phyloP scores from a whole-genome alignment of 2,113 vertebrate species.

The Pelecanoides urinatrix region DNA sequence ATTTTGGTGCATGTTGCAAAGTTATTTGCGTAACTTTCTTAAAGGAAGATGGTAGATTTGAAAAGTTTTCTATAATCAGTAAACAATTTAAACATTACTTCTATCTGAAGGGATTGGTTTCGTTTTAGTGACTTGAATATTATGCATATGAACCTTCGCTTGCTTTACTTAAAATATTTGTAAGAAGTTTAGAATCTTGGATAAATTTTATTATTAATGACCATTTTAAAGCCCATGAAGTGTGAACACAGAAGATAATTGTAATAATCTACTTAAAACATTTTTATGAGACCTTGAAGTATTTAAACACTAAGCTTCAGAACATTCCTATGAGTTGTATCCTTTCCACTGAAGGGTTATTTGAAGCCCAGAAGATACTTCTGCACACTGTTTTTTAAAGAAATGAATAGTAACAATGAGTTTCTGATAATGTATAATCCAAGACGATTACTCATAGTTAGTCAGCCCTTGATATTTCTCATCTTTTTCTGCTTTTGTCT shows the following conservation, averaged over 20 bases:
- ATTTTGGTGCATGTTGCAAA: neutral
- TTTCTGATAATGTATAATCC: neutral
- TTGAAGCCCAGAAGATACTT: neutral
- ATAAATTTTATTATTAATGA: neutral
- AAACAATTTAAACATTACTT: neutral
- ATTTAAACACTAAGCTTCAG: neutral
- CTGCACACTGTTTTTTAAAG: neutral
- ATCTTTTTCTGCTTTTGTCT: neutral
- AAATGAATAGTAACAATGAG: neutral
- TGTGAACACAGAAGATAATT: neutral
- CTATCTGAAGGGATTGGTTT: neutral
- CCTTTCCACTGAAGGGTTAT: neutral
- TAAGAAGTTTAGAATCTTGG: neutral
- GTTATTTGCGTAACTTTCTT: neutral
- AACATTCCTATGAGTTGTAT: neutral
- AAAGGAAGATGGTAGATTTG: neutral
- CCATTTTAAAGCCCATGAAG: neutral
- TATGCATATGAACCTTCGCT: neutral
- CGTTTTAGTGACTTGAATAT: neutral
- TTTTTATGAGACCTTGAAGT: neutral
- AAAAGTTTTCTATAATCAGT: neutral
- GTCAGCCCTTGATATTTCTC: neutral
- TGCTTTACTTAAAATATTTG: neutral
- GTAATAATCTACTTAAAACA: neutral
- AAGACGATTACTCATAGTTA: slow-evolving; percentile 9